Evolutionary conservation across 2,797 vertebrate genomes (phyloP).

Genomic region (Siniperca scherzeri): DNA sequence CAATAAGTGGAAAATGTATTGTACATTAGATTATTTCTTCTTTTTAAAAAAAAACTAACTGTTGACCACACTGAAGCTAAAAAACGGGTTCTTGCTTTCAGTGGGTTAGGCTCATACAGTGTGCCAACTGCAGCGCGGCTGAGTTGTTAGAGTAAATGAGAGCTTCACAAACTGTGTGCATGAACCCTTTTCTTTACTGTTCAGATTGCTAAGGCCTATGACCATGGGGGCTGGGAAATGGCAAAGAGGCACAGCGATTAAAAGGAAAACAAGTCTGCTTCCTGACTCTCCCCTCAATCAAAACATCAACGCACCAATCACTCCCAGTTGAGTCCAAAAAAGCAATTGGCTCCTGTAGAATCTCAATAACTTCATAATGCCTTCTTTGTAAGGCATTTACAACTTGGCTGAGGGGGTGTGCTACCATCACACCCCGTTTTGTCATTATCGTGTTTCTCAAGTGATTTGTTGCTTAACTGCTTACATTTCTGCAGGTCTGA

Average conservation of each 20-base stretch:
- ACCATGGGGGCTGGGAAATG: constrained; percentile 26
- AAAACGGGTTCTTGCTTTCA: not conserved
- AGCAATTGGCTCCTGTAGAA: not conserved
- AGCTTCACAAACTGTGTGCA: not conserved
- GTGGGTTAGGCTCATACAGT: not conserved
- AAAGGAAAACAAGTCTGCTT: constrained; percentile 43
- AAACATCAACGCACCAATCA: constrained; percentile 33
- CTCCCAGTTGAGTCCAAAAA: constrained; percentile 1
- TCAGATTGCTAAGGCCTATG: not conserved
- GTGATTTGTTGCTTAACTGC: not conserved
- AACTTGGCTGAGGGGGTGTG: not conserved
- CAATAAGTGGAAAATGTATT: not conserved
- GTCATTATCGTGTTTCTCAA: not conserved
- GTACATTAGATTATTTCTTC: not conserved
- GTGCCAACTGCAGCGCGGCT: not conserved
- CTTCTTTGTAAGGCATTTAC: not conserved
- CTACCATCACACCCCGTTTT: no score
- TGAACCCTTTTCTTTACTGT: constrained; percentile 6
- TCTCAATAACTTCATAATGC: not conserved
- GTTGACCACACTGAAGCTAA: not conserved
- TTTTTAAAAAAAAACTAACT: constrained; percentile 1
- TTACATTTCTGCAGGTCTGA: not conserved
- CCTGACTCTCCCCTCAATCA: constrained; percentile 33
- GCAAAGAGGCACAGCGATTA: not conserved
- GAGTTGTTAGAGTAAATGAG: constrained; percentile 28